Percentiles rank a stretch among this genome's conserved stretches.
Conservation (phyloP, 2,888 invertebrate species). For the Chrysolina americana region DNA sequence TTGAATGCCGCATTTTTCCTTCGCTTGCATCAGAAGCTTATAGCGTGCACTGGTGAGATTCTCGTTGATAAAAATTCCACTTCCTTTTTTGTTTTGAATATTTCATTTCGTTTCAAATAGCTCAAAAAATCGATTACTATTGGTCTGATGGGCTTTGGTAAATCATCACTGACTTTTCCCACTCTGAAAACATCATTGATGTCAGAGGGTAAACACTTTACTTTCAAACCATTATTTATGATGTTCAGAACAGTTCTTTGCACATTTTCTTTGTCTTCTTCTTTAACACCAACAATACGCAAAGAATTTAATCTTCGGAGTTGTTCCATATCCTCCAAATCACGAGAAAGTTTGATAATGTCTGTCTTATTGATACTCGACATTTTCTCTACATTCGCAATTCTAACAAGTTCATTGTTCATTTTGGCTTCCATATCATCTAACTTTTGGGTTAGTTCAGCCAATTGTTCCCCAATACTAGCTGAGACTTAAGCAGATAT, state of each 20-base stretch:
- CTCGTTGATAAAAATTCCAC: too few species aligned
- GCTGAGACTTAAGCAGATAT: constrained; percentile 13
- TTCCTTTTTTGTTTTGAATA: constrained; percentile 1
- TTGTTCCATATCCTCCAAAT: constrained; percentile 22
- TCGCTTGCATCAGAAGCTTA: constrained; percentile 18
- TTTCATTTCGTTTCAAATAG: constrained; percentile 20
- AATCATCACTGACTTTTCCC: background rate
- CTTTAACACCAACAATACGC: too few species aligned
- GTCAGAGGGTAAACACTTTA: constrained; percentile 19
- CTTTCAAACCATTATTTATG: constrained; percentile 19
- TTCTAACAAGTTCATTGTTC: constrained; percentile 2
- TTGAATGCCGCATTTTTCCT: constrained; percentile 17
- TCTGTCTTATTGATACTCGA: constrained; percentile 2
- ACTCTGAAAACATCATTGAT: constrained; percentile 22
- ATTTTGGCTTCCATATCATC: constrained; percentile 22
- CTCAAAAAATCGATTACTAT: constrained; percentile 19
- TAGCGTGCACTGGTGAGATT: constrained; percentile 20
- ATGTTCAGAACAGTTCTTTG: constrained; percentile 15
- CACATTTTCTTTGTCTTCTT: constrained; percentile 17
- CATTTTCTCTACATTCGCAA: constrained; percentile 17
- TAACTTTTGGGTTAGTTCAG: constrained; percentile 7
- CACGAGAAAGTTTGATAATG: constrained; percentile 7
- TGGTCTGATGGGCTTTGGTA: constrained; percentile 21
- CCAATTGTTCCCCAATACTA: constrained; percentile 19
- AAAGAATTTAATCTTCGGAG: constrained; percentile 4